A percentile compares a stretch with the other conserved stretches of the same genome.
Evolutionary conservation across 1,140 invertebrate genomes (phyloP).

Genomic region (Zaprionus kolodkinae): DNA sequence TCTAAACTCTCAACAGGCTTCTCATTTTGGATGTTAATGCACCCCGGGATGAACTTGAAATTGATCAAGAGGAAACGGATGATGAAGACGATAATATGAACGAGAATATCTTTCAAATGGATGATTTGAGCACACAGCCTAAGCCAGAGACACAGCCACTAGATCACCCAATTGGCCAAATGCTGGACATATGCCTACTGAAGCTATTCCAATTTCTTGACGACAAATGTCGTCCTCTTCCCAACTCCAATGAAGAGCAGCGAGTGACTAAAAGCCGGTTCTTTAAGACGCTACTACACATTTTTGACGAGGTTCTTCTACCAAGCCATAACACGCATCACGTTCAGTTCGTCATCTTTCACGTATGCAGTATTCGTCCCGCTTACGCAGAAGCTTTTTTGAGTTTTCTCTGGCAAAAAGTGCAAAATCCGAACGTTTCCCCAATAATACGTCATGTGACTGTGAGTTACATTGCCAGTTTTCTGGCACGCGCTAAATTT

Average conservation of each 20-base stretch:
- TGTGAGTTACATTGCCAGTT: slow-evolving; percentile 90
- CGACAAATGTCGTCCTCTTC: slow-evolving; percentile 50
- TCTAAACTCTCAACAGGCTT: slow-evolving; percentile 84
- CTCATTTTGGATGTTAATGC: slow-evolving; percentile 89
- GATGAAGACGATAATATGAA: slow-evolving; percentile 79
- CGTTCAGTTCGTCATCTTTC: slow-evolving; percentile 92
- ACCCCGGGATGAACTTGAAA: slow-evolving; percentile 86
- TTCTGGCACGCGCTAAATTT: slow-evolving; percentile 89
- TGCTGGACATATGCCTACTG: slow-evolving; percentile 88
- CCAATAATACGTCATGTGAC: slow-evolving; percentile 88
- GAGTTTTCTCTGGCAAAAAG: slow-evolving; percentile 90
- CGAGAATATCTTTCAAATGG: slow-evolving; percentile 85
- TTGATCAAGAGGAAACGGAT: slow-evolving; percentile 80
- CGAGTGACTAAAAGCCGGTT: slow-evolving; percentile 45
- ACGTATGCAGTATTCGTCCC: slow-evolving; percentile 89
- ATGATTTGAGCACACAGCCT: slow-evolving; percentile 59
- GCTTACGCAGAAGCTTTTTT: slow-evolving; percentile 88
- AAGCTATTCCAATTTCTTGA: slow-evolving; percentile 87
- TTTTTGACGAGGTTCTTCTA: slow-evolving; percentile 90
- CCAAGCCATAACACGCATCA: slow-evolving; percentile 90
- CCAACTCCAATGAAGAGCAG: slow-evolving; percentile 44
- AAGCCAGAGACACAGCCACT: slow-evolving; percentile 41
- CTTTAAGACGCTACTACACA: slow-evolving; percentile 84
- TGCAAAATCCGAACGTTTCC: slow-evolving; percentile 88
- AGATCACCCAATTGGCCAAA: slow-evolving; percentile 85